Evolutionary conservation across 2,888 invertebrate genomes (phyloP).

Genomic region (Lasioglossum marginatum): DNA sequence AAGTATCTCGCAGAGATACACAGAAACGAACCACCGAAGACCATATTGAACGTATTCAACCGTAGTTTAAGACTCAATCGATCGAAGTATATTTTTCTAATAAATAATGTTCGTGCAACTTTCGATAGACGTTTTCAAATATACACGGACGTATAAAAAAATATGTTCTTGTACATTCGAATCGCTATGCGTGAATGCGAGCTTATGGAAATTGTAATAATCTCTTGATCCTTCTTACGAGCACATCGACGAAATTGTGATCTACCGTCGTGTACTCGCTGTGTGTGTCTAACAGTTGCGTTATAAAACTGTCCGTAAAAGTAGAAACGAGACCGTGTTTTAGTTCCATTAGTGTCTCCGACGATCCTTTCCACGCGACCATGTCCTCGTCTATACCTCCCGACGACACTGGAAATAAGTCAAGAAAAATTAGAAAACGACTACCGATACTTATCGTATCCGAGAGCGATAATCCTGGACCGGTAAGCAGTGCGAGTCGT

Average conservation of each 20-base stretch:
- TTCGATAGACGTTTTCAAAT: conserved; percentile 19
- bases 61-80: neutral
- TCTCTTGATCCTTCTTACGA: conserved; percentile 92
- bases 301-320: conserved; percentile 92
- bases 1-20: neutral
- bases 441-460: no score
- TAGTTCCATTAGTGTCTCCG: conserved; percentile 88
- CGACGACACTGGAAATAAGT: conserved; percentile 52
- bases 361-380: conserved; percentile 86
- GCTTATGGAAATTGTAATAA: conserved; percentile 90
- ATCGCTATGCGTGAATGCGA: conserved; percentile 11
- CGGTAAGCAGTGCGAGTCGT: neutral
- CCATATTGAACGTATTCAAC: neutral
- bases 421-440: neutral
- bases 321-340: conserved; percentile 90
- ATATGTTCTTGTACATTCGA: conserved; percentile 47
- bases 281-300: conserved; percentile 89
- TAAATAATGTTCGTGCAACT: conserved; percentile 38
- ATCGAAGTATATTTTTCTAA: conserved; percentile 13
- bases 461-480: no score
- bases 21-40: neutral
- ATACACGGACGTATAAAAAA: conserved; percentile 45
- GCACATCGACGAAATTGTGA: conserved; percentile 90
- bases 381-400: conserved; percentile 78
- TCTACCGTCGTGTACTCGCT: conserved; percentile 89